Evolutionary conservation across 2,797 vertebrate genomes (phyloP).

Genomic region (Mus minutoides): DNA sequence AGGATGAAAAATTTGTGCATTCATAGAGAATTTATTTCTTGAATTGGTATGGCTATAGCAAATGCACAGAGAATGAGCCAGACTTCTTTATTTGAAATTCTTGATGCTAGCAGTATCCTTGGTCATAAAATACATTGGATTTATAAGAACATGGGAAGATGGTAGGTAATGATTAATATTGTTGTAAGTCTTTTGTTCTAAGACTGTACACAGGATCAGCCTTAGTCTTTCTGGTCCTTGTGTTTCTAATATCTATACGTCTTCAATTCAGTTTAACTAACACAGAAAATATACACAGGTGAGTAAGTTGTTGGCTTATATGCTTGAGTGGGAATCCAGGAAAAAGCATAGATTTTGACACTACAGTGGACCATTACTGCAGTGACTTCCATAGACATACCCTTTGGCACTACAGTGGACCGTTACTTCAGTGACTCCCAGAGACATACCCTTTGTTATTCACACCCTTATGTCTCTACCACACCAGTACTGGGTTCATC

Average conservation of each 20-base stretch:
- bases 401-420: neutral
- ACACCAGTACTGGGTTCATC: neutral
- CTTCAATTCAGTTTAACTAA: slow-evolving; percentile 16
- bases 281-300: neutral
- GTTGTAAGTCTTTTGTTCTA: neutral
- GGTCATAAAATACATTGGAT: slow-evolving; percentile 1
- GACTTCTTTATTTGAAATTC: slow-evolving; percentile 54
- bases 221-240: slow-evolving; percentile 9
- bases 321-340: neutral
- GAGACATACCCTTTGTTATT: neutral
- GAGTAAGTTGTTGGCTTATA: neutral
- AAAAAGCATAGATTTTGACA: neutral
- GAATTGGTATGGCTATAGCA: slow-evolving; percentile 23
- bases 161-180: slow-evolving; percentile 2
- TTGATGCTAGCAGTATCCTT: neutral
- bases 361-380: neutral
- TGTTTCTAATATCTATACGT: slow-evolving; percentile 1
- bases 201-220: neutral
- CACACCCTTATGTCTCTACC: neutral
- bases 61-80: slow-evolving; percentile 3
- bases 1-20: slow-evolving; percentile 25
- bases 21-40: slow-evolving; percentile 62
- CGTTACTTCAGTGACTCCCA: neutral
- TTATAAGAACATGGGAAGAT: neutral
- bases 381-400: neutral